Base-by-base conservation (phyloP, 2,113 vertebrate species). In the Takifugu flavidus region DNA sequence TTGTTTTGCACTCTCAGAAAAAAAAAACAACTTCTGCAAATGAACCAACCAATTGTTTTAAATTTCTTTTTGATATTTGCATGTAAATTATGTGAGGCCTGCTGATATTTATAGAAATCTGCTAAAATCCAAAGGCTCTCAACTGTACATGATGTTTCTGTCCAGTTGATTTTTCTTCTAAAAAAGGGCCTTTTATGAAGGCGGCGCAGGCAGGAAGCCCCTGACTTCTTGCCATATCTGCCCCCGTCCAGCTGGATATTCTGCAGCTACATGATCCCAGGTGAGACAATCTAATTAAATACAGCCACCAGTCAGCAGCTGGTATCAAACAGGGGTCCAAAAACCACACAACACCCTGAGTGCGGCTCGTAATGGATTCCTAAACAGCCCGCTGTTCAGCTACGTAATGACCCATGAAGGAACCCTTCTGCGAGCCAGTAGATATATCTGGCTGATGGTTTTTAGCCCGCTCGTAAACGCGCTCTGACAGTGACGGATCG, bases 401-500 rank as follows among this genome's bases (percentile, higher is more conserved):
- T 57, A 54, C 43, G 49, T 84, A 87, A 87, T 82, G 87, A 87
- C 80, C 83, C 77, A 5, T 84, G 74, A 85, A 81, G 72, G 74
- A 76, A 70, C 78, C 67, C 86, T 56, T 77, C 82, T 83, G 82
- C 75, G 83, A 78, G 75, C 77, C 87, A 86, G 3, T 5, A 11
- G 82, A 86, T 87, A 87, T 83, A 86, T 85, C 65, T 66, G 74
- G 87, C 79, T 59, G 87, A 89, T 87, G 85, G 87, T 87, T 89
- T 87, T 86, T 80, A 88, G 28, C 47, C 84, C 67, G 75, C 74
- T 73, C n/a, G 49, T 34, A 59, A 80, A 82, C 72, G 69, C 34
- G 83, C 65, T 70, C 44, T 49, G 91, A 93, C 80, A 63, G 86
- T 95, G 93, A 95, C 87, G 62, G 88, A 93, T 80, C 79, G 75